phyloP scores from a whole-genome alignment of 2,113 vertebrate species.

The Charina bottae region DNA sequence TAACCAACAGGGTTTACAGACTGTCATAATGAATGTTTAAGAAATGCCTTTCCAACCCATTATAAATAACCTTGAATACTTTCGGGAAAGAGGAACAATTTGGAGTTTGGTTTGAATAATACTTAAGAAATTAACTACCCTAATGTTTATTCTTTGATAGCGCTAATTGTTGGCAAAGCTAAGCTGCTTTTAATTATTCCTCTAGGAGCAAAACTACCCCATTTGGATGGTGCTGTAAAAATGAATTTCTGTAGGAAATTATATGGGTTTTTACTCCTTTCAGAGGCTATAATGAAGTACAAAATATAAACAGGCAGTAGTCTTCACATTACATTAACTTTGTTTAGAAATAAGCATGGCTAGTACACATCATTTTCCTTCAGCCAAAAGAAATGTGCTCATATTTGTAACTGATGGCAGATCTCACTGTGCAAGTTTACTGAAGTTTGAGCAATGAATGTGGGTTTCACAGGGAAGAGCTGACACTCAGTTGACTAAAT shows the following conservation, averaged over 20 bases:
- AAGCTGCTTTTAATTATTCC: conserved; percentile 21
- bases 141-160: conserved; percentile 19
- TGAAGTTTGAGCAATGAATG: not conserved
- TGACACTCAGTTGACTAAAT: not conserved
- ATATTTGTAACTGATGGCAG: not conserved
- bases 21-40: not conserved
- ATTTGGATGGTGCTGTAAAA: conserved; percentile 25
- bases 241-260: conserved; percentile 22
- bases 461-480: not conserved
- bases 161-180: conserved; percentile 22
- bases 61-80: not conserved
- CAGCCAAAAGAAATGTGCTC: not conserved
- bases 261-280: not conserved
- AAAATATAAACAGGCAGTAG: conserved; percentile 20
- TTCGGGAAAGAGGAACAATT: not conserved
- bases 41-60: not conserved
- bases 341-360: not conserved
- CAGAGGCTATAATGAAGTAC: not conserved
- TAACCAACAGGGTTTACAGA: not conserved
- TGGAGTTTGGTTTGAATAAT: not conserved
- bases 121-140: not conserved
- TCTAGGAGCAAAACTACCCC: not conserved
- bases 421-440: not conserved
- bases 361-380: not conserved
- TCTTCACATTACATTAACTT: not conserved